Base-by-base conservation (phyloP, 2,797 vertebrate genomes). In the Pachyuromys duprasi region DNA sequence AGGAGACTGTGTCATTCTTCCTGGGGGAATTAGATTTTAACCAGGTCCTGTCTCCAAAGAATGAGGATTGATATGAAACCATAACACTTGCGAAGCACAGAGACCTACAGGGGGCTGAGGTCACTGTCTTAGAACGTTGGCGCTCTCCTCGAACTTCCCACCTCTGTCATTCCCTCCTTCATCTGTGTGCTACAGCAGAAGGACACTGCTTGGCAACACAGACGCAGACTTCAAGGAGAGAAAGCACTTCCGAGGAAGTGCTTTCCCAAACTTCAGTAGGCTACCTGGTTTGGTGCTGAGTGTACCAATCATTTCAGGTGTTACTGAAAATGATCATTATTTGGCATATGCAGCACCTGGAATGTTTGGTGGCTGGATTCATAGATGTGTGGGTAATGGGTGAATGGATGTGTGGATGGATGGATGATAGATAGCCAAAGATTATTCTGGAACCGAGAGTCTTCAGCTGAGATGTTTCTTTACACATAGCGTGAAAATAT, bases 201-300 rank as follows among this genome's bases (percentile, higher is more conserved):
- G 39, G 45, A 78, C 5, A 79, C 13, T 62, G 28, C 42, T 83
- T 89, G 39, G 33, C 75, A 96, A 80, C 18, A 8, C 57, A 70
- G 62, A 75, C 67, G 60, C 15, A 49, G 24, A 81, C 42, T 88
- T 90, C 22, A 74, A 63, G 22, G 63, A n/a, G 11, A 96, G 69
- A 62, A 95, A 83, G 65, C 76, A 28, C 31, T 84, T 96, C 55
- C 65, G 81, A 60, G 82, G 62, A 96, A 75, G 65, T 18, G 42
- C 15, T 76, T 90, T 90, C 36, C 2, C 17, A 55, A 94, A 45
- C 55, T 20, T 17, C 9, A 70, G 2, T n/a, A 91, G 62, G 6
- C 79, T 89, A 42, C 39, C 72, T 86, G 24, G 86, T 33, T 14
- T 9, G 9, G 28, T 22, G 24, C 39, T 93, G 24, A 67, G 5